Conservation (phyloP, 2,888 invertebrate species). For the Volucella zonaria region DNA sequence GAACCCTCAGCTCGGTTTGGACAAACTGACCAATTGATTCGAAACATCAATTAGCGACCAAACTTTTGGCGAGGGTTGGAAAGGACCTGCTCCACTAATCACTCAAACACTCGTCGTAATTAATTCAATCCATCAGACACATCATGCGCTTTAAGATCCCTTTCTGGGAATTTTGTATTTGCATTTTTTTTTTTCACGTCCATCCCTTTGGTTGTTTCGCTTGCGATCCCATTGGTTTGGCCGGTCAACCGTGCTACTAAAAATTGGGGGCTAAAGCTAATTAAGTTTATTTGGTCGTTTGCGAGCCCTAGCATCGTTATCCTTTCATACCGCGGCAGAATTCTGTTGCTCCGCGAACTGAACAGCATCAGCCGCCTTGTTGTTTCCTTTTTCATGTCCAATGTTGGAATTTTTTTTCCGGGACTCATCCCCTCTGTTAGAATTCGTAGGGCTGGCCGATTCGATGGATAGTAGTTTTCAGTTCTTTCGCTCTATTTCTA, state of each 20-base stretch:
- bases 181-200: background rate
- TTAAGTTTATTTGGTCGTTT: slow-evolving; percentile 71
- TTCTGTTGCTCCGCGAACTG: slow-evolving; percentile 51
- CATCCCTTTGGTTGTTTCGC: slow-evolving; percentile 42
- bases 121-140: slow-evolving; percentile 73
- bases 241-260: slow-evolving; percentile 61
- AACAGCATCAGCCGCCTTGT: slow-evolving; percentile 32
- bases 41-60: slow-evolving; percentile 52
- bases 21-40: slow-evolving; percentile 59
- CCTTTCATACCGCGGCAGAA: background rate
- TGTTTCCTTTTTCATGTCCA: slow-evolving; percentile 23
- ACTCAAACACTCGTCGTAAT: slow-evolving; percentile 72
- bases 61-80: slow-evolving; percentile 21
- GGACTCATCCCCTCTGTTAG: slow-evolving; percentile 33
- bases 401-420: slow-evolving; percentile 42
- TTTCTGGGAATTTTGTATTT: slow-evolving; percentile 30
- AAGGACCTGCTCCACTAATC: slow-evolving; percentile 63
- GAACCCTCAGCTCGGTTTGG: background rate
- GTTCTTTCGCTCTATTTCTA: slow-evolving; percentile 54
- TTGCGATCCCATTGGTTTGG: slow-evolving; percentile 46
- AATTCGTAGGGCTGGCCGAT: slow-evolving; percentile 39
- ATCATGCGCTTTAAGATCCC: slow-evolving; percentile 49
- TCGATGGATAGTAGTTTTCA: slow-evolving; percentile 59
- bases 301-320: slow-evolving; percentile 15
- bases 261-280: slow-evolving; percentile 71